These are phyloP conservation scores for Tiliacea aurago DNA, from an alignment of 2,888 invertebrate genomes.

Conservation along the genomic window DNA sequence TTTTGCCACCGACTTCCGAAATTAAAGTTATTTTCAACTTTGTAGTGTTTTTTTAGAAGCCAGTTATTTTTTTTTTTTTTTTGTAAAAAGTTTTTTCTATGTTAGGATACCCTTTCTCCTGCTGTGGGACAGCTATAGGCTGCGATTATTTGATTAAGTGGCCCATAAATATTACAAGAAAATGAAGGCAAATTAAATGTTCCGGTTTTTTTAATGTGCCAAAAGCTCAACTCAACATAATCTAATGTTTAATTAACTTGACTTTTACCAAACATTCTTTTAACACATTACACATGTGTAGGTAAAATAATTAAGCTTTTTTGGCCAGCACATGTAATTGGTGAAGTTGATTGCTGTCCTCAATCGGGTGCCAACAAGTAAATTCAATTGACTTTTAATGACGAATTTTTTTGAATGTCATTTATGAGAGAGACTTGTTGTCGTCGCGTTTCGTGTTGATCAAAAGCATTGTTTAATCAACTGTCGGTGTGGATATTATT, in stretches of 20 bases:
- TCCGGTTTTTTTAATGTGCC: background rate
- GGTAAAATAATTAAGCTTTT: conserved; percentile 27
- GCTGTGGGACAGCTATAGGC: too few species aligned
- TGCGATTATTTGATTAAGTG: background rate
- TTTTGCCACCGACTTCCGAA: too few species aligned
- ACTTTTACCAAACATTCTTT: conserved; percentile 24
- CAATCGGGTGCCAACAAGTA: conserved; percentile 77
- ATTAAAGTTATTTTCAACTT: too few species aligned
- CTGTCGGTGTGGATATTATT: conserved; percentile 34
- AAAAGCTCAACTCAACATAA: background rate
- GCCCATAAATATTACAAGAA: background rate
- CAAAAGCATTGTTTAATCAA: conserved; percentile 82
- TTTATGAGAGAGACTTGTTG: conserved; percentile 73
- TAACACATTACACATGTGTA: conserved; percentile 34
- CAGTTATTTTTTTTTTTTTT: too few species aligned
- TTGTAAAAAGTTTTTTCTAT: too few species aligned
- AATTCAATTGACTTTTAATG: conserved; percentile 85
- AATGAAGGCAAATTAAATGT: background rate
- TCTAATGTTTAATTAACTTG: background rate
- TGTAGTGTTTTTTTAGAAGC: too few species aligned
- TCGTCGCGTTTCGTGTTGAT: conserved; percentile 73
- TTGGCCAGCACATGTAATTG: conserved; percentile 59
- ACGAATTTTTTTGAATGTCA: conserved; percentile 82
- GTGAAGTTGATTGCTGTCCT: conserved; percentile 71
- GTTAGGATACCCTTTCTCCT: background rate